Evolutionary conservation across 2,888 invertebrate species (phyloP), one percentile per base, ranked within the genome.

Genomic region (Chrysomela aeneicollis): DNA sequence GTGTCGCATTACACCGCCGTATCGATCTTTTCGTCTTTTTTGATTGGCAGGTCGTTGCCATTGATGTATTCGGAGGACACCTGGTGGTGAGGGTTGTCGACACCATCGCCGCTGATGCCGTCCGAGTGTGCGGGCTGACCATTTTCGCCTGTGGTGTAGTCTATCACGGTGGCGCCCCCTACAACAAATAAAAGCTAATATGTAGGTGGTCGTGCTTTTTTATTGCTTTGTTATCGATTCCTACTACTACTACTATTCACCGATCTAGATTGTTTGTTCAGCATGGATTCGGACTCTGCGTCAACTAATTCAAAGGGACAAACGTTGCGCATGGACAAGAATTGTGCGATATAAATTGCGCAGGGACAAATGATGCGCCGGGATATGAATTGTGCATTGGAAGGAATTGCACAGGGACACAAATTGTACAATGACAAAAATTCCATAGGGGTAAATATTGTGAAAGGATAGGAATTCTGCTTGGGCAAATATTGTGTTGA

Each of bases 1-100:
- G 35, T 12, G 35, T 35, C 42, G 3, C 15, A 61, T 85, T 87
- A 87, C 73, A 87, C 87, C 55, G 86, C 86, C 57, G 87, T 87
- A 76, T 87, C 86, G 76, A 86, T 86, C 78, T 87, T 87, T 77
- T 85, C 84, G 76, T 86, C 86, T 73, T 86, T 84, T 81, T 86
- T 86, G 76, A 85, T 82, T 26, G 78, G 76, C 73, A 85, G 82
- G 73, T 85, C 85, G 77, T 85, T 86, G 66, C 86, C 87, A 77
- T 87, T 87, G 76, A 87, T 85, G 82, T 86, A 87, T 76, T 87
- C 87, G 72, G 85, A 85, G 73, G 86, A 86, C 71, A 84, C 83
- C 76, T 87, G 86, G 71, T 84, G 83, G 70, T 84, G 84, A 59
- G 84, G 84, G 72, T 84, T 84, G 76, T 84, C 84, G 66, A 83